A percentile compares a stretch with the other conserved stretches of the same genome.
These are phyloP conservation scores for Folsomia candida DNA, from an alignment of 2,888 invertebrate species.

Conservation along the genomic window DNA sequence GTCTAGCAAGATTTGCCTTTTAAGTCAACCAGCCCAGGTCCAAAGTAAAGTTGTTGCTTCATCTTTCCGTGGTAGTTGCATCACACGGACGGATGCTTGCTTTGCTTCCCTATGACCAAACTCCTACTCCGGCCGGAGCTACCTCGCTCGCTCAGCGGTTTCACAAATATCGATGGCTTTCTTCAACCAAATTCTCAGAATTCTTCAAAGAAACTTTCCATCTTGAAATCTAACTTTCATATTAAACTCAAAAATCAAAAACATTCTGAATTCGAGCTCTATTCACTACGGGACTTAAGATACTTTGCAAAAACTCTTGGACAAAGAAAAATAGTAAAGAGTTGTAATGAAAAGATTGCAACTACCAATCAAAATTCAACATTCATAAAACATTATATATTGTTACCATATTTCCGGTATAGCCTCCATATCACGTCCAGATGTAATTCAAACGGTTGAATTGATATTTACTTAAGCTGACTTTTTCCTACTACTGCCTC, in stretches of 20 bases:
- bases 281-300: neutral
- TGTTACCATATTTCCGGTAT: neutral
- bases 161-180: neutral
- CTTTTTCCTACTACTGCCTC: constrained; percentile 17
- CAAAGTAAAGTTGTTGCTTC: constrained; percentile 16
- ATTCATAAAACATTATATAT: neutral
- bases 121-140: neutral
- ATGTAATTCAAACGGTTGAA: neutral
- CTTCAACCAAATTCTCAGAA: constrained; percentile 5
- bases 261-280: neutral
- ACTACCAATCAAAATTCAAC: neutral
- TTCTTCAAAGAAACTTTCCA: constrained; percentile 13
- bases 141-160: neutral
- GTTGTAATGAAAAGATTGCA: neutral
- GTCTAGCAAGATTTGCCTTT: constrained; percentile 22
- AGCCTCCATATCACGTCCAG: neutral
- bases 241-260: constrained; percentile 13
- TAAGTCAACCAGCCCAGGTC: constrained; percentile 13
- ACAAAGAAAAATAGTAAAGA: neutral
- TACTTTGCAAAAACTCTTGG: neutral
- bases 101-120: neutral
- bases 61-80: constrained; percentile 2
- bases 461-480: neutral
- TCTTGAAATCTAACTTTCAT: constrained; percentile 7
- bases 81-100: neutral